Percentiles rank a stretch among this genome's conserved stretches.
Conservation (phyloP, 2,888 invertebrate genomes). For the Abrostola triplasia region DNA sequence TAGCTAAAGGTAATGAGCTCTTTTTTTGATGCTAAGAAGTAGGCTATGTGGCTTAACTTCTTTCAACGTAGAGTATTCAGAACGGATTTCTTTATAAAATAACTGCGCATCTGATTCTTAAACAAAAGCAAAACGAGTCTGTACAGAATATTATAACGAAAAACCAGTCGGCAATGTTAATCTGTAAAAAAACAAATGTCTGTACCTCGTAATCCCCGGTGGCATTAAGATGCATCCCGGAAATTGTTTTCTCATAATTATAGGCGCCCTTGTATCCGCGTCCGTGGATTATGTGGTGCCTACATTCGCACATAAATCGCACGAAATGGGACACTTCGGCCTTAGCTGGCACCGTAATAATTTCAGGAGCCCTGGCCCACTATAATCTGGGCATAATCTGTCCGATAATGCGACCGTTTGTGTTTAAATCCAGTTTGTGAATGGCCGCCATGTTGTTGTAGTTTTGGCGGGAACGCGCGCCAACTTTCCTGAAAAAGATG, state of each 20-base stretch:
- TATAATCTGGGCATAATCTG: conserved; percentile 88
- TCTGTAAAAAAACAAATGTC: conserved; percentile 64
- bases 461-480: conserved; percentile 71
- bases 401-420: conserved; percentile 85
- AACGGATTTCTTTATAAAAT: too few species aligned
- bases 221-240: conserved; percentile 84
- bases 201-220: conserved; percentile 77
- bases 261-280: conserved; percentile 73
- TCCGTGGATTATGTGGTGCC: conserved; percentile 79
- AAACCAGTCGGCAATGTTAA: conserved; percentile 52
- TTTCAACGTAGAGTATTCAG: too few species aligned
- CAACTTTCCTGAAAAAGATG: conserved; percentile 78
- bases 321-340: conserved; percentile 85
- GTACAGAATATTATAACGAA: conserved; percentile 54
- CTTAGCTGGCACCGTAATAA: conserved; percentile 86
- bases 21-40: too few species aligned
- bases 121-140: conserved; percentile 35
- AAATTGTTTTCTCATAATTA: conserved; percentile 89
- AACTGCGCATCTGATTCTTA: background rate
- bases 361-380: conserved; percentile 81
- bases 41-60: too few species aligned
- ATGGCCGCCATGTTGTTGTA: conserved; percentile 75
- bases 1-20: too few species aligned
- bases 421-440: conserved; percentile 80
- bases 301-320: conserved; percentile 87